These are phyloP conservation scores for Oophaga pumilio DNA, from an alignment of 2,113 vertebrate genomes.

Conservation along the genomic window DNA sequence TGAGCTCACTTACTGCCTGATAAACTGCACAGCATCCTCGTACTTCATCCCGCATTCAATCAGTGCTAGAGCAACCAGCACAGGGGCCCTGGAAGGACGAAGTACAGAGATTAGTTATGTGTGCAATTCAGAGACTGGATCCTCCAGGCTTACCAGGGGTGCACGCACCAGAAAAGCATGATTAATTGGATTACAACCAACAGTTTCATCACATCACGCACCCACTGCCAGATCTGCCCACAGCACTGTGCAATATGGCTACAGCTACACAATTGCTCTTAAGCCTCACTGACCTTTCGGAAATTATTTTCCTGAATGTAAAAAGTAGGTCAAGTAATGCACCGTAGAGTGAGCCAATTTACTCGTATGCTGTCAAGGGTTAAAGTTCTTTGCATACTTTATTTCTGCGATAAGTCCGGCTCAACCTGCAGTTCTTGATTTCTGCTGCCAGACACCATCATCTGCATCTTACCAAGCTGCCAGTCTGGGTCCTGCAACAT, in stretches of 20 bases:
- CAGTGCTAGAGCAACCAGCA: slow-evolving; percentile 95
- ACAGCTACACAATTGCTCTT: neutral
- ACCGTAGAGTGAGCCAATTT: neutral
- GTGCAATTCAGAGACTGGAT: slow-evolving; percentile 6
- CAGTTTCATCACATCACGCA: no score
- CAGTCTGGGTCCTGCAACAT: slow-evolving; percentile 21
- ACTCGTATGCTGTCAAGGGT: neutral
- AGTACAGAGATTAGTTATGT: slow-evolving; percentile 11
- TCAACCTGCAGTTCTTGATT: neutral
- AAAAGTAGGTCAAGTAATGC: neutral
- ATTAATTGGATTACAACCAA: slow-evolving; percentile 33
- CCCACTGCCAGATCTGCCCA: neutral
- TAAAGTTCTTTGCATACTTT: neutral
- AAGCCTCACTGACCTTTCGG: neutral
- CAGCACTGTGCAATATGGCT: no score
- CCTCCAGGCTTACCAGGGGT: neutral
- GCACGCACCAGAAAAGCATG: neutral
- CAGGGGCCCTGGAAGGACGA: slow-evolving; percentile 85
- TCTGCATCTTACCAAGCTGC: slow-evolving; percentile 31
- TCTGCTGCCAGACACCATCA: slow-evolving; percentile 29
- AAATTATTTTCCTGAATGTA: neutral
- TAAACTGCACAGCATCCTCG: slow-evolving; percentile 98
- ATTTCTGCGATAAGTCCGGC: neutral
- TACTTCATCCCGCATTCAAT: slow-evolving; percentile 99
- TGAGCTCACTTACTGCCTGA: slow-evolving; percentile 90